Evolutionary conservation across 2,113 vertebrate species (phyloP).

Genomic region (Rhea americana): DNA sequence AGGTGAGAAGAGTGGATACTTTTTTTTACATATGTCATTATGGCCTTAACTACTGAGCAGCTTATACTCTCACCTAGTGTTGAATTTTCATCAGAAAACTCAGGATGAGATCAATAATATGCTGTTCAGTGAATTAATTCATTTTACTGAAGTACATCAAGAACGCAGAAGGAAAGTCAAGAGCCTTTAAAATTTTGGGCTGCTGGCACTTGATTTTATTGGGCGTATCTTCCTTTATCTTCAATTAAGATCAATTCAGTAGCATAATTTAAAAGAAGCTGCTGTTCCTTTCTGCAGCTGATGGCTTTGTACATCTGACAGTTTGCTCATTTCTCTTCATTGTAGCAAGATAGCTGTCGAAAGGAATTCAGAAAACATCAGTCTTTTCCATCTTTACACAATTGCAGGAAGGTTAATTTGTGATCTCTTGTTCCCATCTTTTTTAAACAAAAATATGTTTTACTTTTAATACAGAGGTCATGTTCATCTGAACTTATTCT

Average conservation of each 20-base stretch:
- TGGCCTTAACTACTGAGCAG: constrained; percentile 6
- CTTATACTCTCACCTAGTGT: background rate
- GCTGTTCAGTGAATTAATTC: background rate
- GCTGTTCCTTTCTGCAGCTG: background rate
- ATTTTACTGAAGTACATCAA: background rate
- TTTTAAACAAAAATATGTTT: background rate
- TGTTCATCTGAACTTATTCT: background rate
- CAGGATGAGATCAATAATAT: background rate
- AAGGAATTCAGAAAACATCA: background rate
- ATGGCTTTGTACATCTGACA: background rate
- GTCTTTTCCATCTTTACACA: background rate
- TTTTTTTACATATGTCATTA: background rate
- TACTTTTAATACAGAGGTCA: background rate
- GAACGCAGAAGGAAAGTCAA: background rate
- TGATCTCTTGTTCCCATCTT: background rate
- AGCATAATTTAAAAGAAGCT: background rate
- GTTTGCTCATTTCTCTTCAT: background rate
- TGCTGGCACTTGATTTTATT: background rate
- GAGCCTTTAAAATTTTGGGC: background rate
- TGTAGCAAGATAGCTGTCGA: background rate
- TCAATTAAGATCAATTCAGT: background rate
- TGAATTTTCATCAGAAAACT: background rate
- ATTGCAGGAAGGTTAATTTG: background rate
- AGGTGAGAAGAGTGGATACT: constrained; percentile 65
- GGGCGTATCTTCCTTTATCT: background rate